Evolutionary conservation across 2,888 invertebrate species (phyloP), one percentile per base, ranked within the genome.

Genomic region (Nezara viridula): DNA sequence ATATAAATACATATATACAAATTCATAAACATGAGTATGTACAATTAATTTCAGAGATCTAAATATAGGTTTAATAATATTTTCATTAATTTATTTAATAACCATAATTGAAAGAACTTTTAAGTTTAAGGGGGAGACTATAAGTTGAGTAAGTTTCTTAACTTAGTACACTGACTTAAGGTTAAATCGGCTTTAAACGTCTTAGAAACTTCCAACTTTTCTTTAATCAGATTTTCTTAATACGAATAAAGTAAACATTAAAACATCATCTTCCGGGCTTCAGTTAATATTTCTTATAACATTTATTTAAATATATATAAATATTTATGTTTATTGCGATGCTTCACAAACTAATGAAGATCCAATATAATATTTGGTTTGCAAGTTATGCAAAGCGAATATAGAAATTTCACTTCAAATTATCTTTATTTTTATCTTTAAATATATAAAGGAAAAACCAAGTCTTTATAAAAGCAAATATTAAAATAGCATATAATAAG

Each of bases 221-320:
- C 32, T 37, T 73, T 73, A 73, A 73, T 37, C 66, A 73, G 66
- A 73, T 73, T 73, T 73, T 73, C 66, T 19, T 73, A 21, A 37
- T 73, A 37, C 37, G 37, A n/a, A 19, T 73, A 37, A 19, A 73
- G 32, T 73, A 37, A 32, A 73, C 66, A 73, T 6, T 32, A 37
- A 73, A 55, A 27, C 6, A 60, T 27, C 19, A 32, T 37, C 14
- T 19, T 37, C 32, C 21, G 0, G 7, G 5, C 19, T 73, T 9
- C 21, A 14, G 3, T 10, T n/a, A 60, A 55, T 9, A n/a, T 12
- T 6, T 19, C 4, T 4, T 24, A 6, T 21, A 52, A 52, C 2
- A 60, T 60, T 60, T 60, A 60, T 60, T 60, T 21, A 55, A 55
- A 55, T 55, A 55, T n/a, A 55, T 10, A 9, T 2, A 5, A 21